Evolutionary conservation across 2,113 vertebrate genomes (phyloP).

Genomic region (Falcunculus frontatus): DNA sequence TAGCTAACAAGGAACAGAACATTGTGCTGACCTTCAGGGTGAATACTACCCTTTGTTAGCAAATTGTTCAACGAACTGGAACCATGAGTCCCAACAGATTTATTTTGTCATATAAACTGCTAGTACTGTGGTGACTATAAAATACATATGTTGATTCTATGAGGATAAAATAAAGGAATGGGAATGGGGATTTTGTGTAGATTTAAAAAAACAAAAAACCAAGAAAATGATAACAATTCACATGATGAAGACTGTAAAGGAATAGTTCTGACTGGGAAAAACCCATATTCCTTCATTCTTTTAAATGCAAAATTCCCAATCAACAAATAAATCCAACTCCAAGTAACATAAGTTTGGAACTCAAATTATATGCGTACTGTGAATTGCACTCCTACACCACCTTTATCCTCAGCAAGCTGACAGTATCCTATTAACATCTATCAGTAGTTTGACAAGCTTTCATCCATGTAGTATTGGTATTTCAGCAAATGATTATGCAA

Average conservation of each 20-base stretch:
- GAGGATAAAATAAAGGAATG: neutral
- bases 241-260: neutral
- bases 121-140: neutral
- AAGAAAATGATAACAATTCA: neutral
- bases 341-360: neutral
- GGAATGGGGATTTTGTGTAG: neutral
- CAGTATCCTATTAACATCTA: neutral
- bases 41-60: neutral
- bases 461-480: neutral
- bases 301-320: neutral
- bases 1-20: neutral
- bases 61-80: neutral
- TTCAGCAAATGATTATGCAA: neutral
- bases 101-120: neutral
- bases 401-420: neutral
- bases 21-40: neutral
- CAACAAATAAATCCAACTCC: neutral
- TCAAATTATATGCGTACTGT: neutral
- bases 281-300: accelerated
- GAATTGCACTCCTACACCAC: neutral
- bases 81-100: neutral
- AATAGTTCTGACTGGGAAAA: neutral
- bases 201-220: neutral
- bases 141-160: neutral
- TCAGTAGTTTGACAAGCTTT: neutral